These are phyloP conservation scores for Drosophila ohnishii DNA, from an alignment of 1,140 invertebrate species.

Conservation along the genomic window DNA sequence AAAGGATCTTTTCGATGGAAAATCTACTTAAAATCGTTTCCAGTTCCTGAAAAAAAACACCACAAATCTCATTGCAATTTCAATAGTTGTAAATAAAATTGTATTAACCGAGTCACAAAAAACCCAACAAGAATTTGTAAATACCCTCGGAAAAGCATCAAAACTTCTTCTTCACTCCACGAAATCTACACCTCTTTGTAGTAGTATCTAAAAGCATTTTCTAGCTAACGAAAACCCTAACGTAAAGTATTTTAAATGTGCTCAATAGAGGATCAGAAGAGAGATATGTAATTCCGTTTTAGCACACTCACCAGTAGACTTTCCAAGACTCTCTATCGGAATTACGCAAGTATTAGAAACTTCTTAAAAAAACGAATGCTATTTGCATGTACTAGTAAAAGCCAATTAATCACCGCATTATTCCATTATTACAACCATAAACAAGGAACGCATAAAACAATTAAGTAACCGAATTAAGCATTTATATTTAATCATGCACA, in stretches of 20 bases:
- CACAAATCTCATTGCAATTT: conserved; percentile 14
- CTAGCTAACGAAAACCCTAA: conserved; percentile 59
- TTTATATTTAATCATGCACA: conserved; percentile 52
- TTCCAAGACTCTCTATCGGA: conserved; percentile 45
- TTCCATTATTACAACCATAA: conserved; percentile 53
- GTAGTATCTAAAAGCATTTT: conserved; percentile 63
- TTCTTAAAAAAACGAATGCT: conserved; percentile 48
- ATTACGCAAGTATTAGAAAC: conserved; percentile 56
- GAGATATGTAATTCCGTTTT: conserved; percentile 35
- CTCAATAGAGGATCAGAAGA: conserved; percentile 51
- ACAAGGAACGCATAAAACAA: conserved; percentile 39
- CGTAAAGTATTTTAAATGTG: conserved; percentile 75
- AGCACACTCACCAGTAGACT: conserved; percentile 53
- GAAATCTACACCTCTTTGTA: conserved; percentile 59
- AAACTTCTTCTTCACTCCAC: conserved; percentile 72
- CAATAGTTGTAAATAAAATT: conserved; percentile 47
- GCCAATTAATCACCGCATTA: conserved; percentile 43
- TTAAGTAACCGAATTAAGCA: conserved; percentile 32
- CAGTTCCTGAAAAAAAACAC: conserved; percentile 1
- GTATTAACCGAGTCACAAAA: conserved; percentile 9
- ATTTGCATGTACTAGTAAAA: conserved; percentile 65
- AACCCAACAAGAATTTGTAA: conserved; percentile 59
- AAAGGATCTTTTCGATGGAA: no score
- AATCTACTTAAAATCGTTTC: neutral
- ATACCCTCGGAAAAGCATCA: conserved; percentile 64